Evolutionary conservation across 2,797 vertebrate species (phyloP).

Genomic region (Bradypodion ventrale): DNA sequence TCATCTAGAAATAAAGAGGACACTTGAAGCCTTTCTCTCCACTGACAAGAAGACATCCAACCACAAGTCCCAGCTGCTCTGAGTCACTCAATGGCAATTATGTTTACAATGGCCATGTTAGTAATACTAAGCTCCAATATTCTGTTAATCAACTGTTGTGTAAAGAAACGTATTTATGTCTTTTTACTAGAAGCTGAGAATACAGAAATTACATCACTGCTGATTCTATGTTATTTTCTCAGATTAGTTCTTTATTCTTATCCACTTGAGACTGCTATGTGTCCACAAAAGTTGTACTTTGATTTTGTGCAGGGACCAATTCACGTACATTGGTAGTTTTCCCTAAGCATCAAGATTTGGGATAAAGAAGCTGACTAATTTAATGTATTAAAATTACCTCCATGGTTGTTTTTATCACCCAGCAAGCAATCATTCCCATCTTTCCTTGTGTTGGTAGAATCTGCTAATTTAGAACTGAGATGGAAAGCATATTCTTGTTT

Average conservation of each 20-base stretch:
- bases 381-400: no score
- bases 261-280: not conserved
- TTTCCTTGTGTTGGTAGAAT: not conserved
- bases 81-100: constrained; percentile 59
- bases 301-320: not conserved
- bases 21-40: constrained; percentile 74
- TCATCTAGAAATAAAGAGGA: constrained; percentile 75
- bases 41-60: constrained; percentile 65
- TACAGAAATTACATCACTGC: constrained; percentile 4
- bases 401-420: not conserved
- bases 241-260: not conserved
- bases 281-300: not conserved
- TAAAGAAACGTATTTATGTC: constrained; percentile 37
- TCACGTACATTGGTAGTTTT: not conserved
- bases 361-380: not conserved
- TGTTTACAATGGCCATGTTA: constrained; percentile 56
- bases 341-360: not conserved
- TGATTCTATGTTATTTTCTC: fast-evolving
- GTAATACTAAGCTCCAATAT: constrained; percentile 37
- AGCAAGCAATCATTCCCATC: not conserved
- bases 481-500: not conserved
- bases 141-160: constrained; percentile 48
- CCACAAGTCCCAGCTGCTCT: constrained; percentile 68
- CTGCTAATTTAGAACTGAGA: not conserved
- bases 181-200: not conserved